Conservation (phyloP, 2,888 invertebrate genomes). For the Cheilosia vulpina region DNA sequence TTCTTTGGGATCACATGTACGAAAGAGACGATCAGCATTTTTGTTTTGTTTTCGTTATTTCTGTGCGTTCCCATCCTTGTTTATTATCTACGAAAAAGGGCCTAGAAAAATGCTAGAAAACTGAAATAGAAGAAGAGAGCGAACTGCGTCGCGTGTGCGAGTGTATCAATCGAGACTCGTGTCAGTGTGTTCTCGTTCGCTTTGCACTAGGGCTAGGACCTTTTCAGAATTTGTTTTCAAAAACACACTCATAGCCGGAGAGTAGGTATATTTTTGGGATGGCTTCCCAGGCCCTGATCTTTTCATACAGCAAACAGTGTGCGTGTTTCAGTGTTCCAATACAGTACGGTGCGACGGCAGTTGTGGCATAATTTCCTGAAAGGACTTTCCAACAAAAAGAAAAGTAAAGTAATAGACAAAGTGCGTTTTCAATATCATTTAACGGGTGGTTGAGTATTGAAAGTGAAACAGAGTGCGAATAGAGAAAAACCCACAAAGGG, state of each 20-base stretch:
- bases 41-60: slow-evolving; percentile 55
- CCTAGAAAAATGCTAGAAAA: slow-evolving; percentile 69
- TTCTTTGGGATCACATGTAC: slow-evolving; percentile 22
- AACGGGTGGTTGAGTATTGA: slow-evolving; percentile 3
- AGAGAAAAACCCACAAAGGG: slow-evolving; percentile 30
- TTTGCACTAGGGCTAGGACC: slow-evolving; percentile 55
- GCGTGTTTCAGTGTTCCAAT: slow-evolving; percentile 69
- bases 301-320: slow-evolving; percentile 50
- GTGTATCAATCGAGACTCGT: slow-evolving; percentile 55
- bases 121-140: slow-evolving; percentile 30
- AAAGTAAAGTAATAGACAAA: slow-evolving; percentile 21
- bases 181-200: neutral
- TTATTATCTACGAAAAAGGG: slow-evolving; percentile 47
- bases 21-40: slow-evolving; percentile 43
- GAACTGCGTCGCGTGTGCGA: slow-evolving; percentile 6
- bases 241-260: slow-evolving; percentile 51
- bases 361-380: slow-evolving; percentile 24
- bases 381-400: slow-evolving; percentile 38
- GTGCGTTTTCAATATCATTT: slow-evolving; percentile 50
- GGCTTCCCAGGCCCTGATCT: slow-evolving; percentile 59
- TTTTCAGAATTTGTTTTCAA: slow-evolving; percentile 25
- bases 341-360: slow-evolving; percentile 55
- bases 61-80: slow-evolving; percentile 43
- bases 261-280: slow-evolving; percentile 45
- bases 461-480: slow-evolving; percentile 24